These are phyloP conservation scores for Scarus forsteni DNA, from an alignment of 2,797 vertebrate genomes.

Conservation along the genomic window DNA sequence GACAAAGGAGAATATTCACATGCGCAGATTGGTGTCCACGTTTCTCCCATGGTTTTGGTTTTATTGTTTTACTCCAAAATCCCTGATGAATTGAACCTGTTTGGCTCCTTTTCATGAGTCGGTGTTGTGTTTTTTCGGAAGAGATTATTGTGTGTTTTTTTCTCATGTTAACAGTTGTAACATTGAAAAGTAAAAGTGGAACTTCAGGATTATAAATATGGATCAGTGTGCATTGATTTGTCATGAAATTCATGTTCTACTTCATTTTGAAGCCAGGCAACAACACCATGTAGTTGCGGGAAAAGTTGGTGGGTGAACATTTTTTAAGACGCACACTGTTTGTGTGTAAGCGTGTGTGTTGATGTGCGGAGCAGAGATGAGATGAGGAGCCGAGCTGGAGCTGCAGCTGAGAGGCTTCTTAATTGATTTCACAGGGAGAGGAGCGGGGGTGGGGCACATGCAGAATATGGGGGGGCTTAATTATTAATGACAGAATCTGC, in stretches of 20 bases:
- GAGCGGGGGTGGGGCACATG: conserved; percentile 78
- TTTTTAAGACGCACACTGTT: conserved; percentile 52
- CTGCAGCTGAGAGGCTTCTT: conserved; percentile 81
- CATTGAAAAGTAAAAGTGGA: not conserved
- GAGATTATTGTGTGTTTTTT: not conserved
- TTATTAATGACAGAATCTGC: conserved; percentile 87
- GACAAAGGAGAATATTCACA: conserved; percentile 18
- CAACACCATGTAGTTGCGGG: conserved; percentile 30
- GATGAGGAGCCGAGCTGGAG: conserved; percentile 68
- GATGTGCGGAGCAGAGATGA: conserved; percentile 53
- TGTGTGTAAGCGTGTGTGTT: conserved; percentile 19
- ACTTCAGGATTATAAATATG: conserved; percentile 1
- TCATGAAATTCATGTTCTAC: conserved; percentile 1
- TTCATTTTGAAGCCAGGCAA: conserved; percentile 55
- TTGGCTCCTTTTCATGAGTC: not conserved
- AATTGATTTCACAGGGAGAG: conserved; percentile 88
- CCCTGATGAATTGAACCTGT: not conserved
- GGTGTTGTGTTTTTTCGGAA: not conserved
- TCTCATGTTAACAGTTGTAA: not conserved
- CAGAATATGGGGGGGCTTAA: conserved; percentile 79
- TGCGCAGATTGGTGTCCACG: not conserved
- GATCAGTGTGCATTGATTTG: conserved; percentile 17
- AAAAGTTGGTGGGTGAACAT: conserved; percentile 55
- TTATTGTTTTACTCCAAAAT: conserved; percentile 4
- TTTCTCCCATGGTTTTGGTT: not conserved